Evolutionary conservation across 2,113 vertebrate genomes (phyloP), one percentile per base, ranked within the genome.

Genomic region (Stomatorhinus ivindoensis): DNA sequence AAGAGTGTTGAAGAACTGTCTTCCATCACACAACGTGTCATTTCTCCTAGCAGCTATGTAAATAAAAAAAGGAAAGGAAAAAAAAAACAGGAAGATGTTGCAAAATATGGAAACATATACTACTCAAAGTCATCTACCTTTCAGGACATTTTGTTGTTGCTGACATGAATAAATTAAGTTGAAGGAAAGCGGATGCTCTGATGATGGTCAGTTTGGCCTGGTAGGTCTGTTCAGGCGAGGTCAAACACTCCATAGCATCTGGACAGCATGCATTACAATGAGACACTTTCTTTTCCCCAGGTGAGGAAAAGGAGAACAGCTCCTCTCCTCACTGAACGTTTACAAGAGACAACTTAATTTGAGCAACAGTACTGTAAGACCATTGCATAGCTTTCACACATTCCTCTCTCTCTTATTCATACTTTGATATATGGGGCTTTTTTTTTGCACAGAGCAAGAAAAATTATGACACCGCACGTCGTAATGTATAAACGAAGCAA

Each of bases 21-120:
- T 90, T 93, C 91, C 94, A 91, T 95, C 95, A 96, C 94, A 95
- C 94, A 95, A 95, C 93, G 94, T 95, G 95, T 96, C 95, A 96
- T 95, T 95, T 93, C 90, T 91, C 91, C 92, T 89, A 88, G 86
- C 87, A 88, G 91, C 85, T 92, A 44, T 86, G 84, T 44, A 85
- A 48, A 27, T 44, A 85, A 48, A 27, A 88, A 82, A 46, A n/a
- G 31, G 85, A 82, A 53, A 88, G 83, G 61, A 24, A 87, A 44
- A 44, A 58, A 53, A 58, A 31, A 4, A 46, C 15, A 53, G 89
- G 73, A 88, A 92, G 17, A 58, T 44, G 46, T 46, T 35, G 55
- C 19, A 24, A 91, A 8, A 86, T 86, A 61, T 55, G 50, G 58
- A 55, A 44, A 85, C 31, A 19, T n/a, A 27, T 65, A 10, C 82